Evolutionary conservation across 1,140 invertebrate genomes (phyloP), one percentile per base, ranked within the genome.

Genomic region (Ceratina japonica): DNA sequence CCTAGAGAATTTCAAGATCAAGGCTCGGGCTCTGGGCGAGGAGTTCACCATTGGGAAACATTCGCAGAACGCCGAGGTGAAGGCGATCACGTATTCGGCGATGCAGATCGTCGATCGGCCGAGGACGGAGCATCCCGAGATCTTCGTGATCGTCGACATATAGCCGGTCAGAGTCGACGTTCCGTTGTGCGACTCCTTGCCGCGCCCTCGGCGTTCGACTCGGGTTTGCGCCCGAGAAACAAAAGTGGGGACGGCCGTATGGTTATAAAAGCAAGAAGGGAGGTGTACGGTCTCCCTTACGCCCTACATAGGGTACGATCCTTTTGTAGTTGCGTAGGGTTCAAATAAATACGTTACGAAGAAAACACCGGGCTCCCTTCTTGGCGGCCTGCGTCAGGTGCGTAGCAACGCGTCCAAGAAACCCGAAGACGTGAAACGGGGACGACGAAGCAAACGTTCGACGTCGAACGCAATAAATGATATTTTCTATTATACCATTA

Each of bases 131-230:
- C 94, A 94, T 83, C 94, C 94, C 93, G 97, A 99, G 94, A 93
- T 99, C 54, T 99, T 98, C 96, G 98, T 99, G 86, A 99, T 99
- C 90, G 96, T 99, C 91, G 98, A 99, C 93, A 99, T 99, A 93
- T 99, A 94, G 96, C 82, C 52, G 75, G 86, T 81, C 87, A 22
- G 16, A 20, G 27, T 37, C 52, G 15, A 4, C 27, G 15, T 37
- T 0, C 24, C 37, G 37, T 37, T 71, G 54, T 18, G 54, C 54
- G 24, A 71, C 77, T 85, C 83, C 82, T 77, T 85, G 76, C 68
- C 82, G 76, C 75, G 71, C 49, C 77, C 82, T 83, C 86, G 73
- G 73, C 59, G 31, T 75, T 78, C 75, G 80, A 73, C 80, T 83
- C 75, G 72, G 83, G 72, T 27, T 84, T 83, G 86, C 70, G 68